Conservation (phyloP, 2,113 vertebrate genomes). For the Tursiops truncatus region DNA sequence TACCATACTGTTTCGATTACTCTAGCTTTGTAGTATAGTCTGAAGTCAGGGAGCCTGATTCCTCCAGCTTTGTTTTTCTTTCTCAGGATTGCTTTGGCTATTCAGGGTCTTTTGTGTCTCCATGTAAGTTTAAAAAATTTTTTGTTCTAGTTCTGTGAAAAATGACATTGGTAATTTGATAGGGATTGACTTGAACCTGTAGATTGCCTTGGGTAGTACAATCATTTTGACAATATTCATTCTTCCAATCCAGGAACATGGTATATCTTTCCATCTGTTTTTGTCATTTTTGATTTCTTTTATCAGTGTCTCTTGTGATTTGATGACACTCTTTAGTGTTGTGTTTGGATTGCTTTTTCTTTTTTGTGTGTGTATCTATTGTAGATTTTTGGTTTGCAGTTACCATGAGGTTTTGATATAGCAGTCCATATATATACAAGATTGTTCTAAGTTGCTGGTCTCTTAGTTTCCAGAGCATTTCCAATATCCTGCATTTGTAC, state of each 20-base stretch:
- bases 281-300: neutral
- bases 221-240: neutral
- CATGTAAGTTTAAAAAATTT: too few species aligned
- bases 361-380: neutral
- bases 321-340: neutral
- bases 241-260: neutral
- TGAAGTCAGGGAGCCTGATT: too few species aligned
- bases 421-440: neutral
- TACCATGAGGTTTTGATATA: neutral
- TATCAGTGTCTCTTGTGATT: neutral
- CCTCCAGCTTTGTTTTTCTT: too few species aligned
- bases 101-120: too few species aligned
- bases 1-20: too few species aligned
- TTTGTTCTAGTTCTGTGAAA: too few species aligned
- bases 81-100: too few species aligned
- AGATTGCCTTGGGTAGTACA: neutral
- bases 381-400: neutral
- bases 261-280: neutral
- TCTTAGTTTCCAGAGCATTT: too few species aligned
- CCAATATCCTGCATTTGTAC: too few species aligned
- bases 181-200: neutral
- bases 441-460: neutral
- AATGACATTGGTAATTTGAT: neutral
- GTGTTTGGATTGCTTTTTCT: neutral
- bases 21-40: too few species aligned